Evolutionary conservation across 1,140 invertebrate genomes (phyloP), one percentile per base, ranked within the genome.

Genomic region (Propsilocerus akamusi): DNA sequence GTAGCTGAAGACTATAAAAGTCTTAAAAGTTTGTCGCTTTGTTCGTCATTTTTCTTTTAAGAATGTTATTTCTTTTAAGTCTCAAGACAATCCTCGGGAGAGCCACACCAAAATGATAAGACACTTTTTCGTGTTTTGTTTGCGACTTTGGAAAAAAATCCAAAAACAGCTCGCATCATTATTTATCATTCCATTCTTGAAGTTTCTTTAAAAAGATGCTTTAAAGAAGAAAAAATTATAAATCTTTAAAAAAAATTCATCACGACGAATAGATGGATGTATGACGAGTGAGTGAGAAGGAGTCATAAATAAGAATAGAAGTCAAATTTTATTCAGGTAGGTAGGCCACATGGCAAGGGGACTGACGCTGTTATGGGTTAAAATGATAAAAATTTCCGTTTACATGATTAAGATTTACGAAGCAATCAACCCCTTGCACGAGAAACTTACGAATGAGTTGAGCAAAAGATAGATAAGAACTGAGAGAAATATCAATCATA

Each of bases 201-300:
- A 41, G 22, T n/a, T 41, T 20, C 14, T 41, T n/a, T n/a, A 14
- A 41, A 41, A 30, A n/a, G 11, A 30, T 30, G 28, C 14, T 30
- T 30, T n/a, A 30, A 41, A 41, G 20, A 17, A 41, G 8, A 41
- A 17, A 14, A n/a, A n/a, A n/a, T n/a, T n/a, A n/a, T n/a, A n/a
- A n/a, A n/a, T n/a, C n/a, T n/a, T n/a, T n/a, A n/a, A n/a, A n/a
- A 17, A 41, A 41, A 41, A 41, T 41, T 41, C 34, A 41, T 41
- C 34, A 20, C 14, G 14, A 20, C 14, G 11, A 34, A 34, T 6
- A 37, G 20, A 41, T 41, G 34, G 22, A 41, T 20, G 34, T n/a
- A 41, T 41, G 34, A 41, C 34, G 34, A 41, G 17, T n/a, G 14
- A 20, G 22, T 17, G 14, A 41, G 34, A 41, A 20, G 34, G n/a